Evolutionary conservation across 2,888 invertebrate genomes (phyloP), one percentile per base, ranked within the genome.

Genomic region (Agapostemon virescens): DNA sequence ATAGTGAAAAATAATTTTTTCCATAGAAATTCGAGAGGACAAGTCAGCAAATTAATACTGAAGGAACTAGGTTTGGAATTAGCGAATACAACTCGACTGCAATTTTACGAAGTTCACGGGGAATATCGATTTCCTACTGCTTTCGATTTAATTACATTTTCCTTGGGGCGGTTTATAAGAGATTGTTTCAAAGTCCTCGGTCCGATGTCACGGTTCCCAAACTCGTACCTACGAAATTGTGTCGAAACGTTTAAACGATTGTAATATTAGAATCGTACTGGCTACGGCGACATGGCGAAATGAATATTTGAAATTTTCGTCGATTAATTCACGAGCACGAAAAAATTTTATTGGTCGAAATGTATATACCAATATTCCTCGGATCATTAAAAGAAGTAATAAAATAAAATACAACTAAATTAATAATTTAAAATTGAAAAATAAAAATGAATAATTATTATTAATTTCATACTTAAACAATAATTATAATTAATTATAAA

Each of bases 111-210:
- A 79, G 58, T 71, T 71, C 33, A 17, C 26, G 3, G 61, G 17
- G 40, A 78, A 71, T 79, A 78, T 79, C 68, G 79, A 79, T 71
- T 52, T 42, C 33, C 63, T 20, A 38, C 36, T 72, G 36, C 30
- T 55, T 40, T 42, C 36, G 38, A 68, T 61, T 71, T 72, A 79
- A 79, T 79, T 78, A 70, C 79, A 67, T 55, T 71, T 79, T 71
- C 71, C 79, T 68, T 42, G 49, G 6, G 79, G 63, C 71, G 68
- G 79, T 79, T 78, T 55, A 36, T 63, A 52, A 52, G 67, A 52
- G 61, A 68, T 71, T 68, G 79, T 79, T 71, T 71, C 17, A 40
- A 68, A 78, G 42, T 71, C 42, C 61, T 11, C 13, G 17, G 49
- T 49, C 38, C 64, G 55, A 68, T 75, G 23, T 6, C 26, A 40